A percentile compares a stretch with the other conserved stretches of the same genome.
phyloP scores from a whole-genome alignment of 1,140 invertebrate genomes.

The Apis laboriosa region DNA sequence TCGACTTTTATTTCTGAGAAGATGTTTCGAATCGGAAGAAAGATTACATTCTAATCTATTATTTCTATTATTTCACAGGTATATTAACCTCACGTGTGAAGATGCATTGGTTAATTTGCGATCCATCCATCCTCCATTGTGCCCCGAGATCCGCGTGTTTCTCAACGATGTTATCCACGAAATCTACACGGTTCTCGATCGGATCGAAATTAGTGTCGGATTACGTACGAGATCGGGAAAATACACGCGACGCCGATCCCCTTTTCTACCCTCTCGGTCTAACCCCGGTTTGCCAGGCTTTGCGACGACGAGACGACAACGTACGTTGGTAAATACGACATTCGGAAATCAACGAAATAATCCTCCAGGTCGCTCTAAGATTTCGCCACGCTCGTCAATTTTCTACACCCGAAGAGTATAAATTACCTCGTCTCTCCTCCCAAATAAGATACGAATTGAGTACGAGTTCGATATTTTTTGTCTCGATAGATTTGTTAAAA shows the following conservation, averaged over 20 bases:
- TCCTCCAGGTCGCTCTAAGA: neutral
- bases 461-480: neutral
- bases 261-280: too few species aligned
- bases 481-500: neutral
- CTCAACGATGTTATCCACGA: neutral
- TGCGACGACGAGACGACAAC: neutral
- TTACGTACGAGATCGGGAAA: neutral
- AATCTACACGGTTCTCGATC: too few species aligned
- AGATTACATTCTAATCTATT: too few species aligned
- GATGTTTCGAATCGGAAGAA: too few species aligned
- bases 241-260: neutral
- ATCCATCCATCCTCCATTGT: neutral
- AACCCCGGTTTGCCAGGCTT: neutral
- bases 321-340: conserved; percentile 26
- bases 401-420: neutral
- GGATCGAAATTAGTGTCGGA: neutral
- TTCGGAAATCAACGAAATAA: conserved; percentile 15
- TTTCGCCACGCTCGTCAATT: conserved; percentile 14
- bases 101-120: neutral
- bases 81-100: too few species aligned
- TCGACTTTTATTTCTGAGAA: too few species aligned
- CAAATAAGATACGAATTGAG: too few species aligned
- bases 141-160: too few species aligned
- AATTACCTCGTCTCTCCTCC: neutral
- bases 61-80: too few species aligned